Evolutionary conservation across 2,888 invertebrate species (phyloP).

Genomic region (Mamestra brassicae): DNA sequence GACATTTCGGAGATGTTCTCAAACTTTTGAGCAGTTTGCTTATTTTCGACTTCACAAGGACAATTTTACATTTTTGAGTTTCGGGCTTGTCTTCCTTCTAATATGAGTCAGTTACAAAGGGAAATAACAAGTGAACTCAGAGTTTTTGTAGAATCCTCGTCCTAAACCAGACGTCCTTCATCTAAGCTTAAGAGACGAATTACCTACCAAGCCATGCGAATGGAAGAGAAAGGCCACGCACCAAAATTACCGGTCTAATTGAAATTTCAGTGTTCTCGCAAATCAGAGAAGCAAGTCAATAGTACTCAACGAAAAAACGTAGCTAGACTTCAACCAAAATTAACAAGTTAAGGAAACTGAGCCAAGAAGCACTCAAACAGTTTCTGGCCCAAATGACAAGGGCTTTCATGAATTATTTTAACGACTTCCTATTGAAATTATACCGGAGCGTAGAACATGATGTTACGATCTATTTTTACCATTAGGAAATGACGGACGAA

Average conservation of each 20-base stretch:
- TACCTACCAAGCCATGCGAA: neutral
- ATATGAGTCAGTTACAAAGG: neutral
- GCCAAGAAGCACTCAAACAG: constrained; percentile 26
- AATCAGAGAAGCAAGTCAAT: constrained; percentile 18
- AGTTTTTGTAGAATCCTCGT: neutral
- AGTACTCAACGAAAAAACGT: constrained; percentile 18
- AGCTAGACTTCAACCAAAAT: constrained; percentile 13
- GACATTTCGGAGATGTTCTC: constrained; percentile 5
- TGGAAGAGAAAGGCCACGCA: neutral
- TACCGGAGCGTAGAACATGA: constrained; percentile 32
- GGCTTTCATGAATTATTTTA: constrained; percentile 41
- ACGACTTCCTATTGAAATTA: constrained; percentile 55
- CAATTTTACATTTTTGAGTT: neutral
- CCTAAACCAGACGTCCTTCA: neutral
- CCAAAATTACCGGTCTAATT: constrained; percentile 20
- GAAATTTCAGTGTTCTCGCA: constrained; percentile 3
- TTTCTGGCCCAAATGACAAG: constrained; percentile 24
- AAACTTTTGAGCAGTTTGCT: constrained; percentile 25
- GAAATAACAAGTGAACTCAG: neutral
- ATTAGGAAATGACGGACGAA: constrained; percentile 47
- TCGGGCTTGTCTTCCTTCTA: neutral
- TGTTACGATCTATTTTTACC: constrained; percentile 47
- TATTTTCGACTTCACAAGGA: neutral
- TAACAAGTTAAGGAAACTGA: constrained; percentile 25
- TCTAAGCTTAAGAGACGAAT: neutral